A percentile compares a stretch with the other conserved stretches of the same genome.
Conservation (phyloP, 92 coral and sea anemone species). For the Palythoa grandiflora region DNA sequence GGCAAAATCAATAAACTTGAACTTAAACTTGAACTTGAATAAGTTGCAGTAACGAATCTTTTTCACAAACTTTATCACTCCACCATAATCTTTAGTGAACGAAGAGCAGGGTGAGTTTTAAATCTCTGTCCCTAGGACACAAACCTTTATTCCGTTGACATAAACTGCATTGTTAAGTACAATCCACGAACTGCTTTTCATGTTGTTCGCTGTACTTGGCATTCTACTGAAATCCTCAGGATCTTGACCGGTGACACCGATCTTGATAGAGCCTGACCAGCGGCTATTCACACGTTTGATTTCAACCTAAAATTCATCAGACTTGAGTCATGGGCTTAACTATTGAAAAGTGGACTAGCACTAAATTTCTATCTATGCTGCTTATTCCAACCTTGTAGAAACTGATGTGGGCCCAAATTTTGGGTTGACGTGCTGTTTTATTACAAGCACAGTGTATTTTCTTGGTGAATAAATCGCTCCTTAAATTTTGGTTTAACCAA, state of each 20-base stretch:
- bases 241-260: constrained; percentile 89
- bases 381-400: no score
- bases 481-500: no score
- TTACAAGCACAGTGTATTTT: no score
- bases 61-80: neutral
- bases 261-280: constrained; percentile 98
- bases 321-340: neutral
- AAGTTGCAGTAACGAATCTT: no score
- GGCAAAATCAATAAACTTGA: no score
- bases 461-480: no score
- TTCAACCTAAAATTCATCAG: constrained; percentile 66
- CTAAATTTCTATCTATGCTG: no score
- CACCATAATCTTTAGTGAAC: neutral
- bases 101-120: no score
- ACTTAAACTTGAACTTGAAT: no score
- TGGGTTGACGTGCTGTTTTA: no score
- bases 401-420: no score
- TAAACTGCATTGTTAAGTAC: constrained; percentile 90
- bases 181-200: constrained; percentile 86
- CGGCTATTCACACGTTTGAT: constrained; percentile 90
- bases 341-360: no score
- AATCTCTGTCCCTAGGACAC: neutral
- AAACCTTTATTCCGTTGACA: constrained; percentile 93
- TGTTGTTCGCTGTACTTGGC: constrained; percentile 90
- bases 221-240: constrained; percentile 81